Evolutionary conservation across 1,140 invertebrate genomes (phyloP).

Genomic region (Caerostris darwini): DNA sequence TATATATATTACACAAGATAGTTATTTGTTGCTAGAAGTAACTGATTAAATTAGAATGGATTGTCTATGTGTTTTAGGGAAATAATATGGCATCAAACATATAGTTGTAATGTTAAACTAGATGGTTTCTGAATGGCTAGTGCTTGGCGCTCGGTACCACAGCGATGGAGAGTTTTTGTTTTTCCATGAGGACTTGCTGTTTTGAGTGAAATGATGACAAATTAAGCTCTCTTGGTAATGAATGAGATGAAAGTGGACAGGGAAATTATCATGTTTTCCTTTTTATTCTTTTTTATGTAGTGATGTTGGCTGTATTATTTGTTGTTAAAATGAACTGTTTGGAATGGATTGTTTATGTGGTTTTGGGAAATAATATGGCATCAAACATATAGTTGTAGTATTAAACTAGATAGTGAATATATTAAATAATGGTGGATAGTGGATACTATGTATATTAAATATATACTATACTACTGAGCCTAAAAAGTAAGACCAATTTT

Average conservation of each 20-base stretch:
- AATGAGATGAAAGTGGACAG: neutral
- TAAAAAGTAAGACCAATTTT: too few relatives aligned
- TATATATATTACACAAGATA: too few relatives aligned
- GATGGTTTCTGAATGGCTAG: too few relatives aligned
- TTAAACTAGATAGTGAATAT: too few relatives aligned
- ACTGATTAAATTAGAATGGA: neutral
- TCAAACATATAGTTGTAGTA: too few relatives aligned
- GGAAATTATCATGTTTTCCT: neutral
- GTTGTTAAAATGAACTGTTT: neutral
- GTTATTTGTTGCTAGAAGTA: neutral
- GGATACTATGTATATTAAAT: too few relatives aligned
- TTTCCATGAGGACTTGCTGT: neutral
- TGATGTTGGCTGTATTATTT: neutral
- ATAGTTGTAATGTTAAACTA: too few relatives aligned
- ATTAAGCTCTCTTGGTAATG: neutral
- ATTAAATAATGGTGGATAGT: too few relatives aligned
- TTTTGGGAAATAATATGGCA: too few relatives aligned
- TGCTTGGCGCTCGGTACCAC: too few relatives aligned
- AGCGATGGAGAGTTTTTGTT: neutral
- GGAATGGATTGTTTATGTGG: neutral
- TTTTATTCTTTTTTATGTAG: neutral
- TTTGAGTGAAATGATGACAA: constrained; percentile 10
- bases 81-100: too few relatives aligned
- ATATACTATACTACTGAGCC: too few relatives aligned
- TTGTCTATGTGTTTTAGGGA: neutral